These are phyloP conservation scores for Cylas formicarius DNA, from an alignment of 1,140 invertebrate species.

Conservation along the genomic window DNA sequence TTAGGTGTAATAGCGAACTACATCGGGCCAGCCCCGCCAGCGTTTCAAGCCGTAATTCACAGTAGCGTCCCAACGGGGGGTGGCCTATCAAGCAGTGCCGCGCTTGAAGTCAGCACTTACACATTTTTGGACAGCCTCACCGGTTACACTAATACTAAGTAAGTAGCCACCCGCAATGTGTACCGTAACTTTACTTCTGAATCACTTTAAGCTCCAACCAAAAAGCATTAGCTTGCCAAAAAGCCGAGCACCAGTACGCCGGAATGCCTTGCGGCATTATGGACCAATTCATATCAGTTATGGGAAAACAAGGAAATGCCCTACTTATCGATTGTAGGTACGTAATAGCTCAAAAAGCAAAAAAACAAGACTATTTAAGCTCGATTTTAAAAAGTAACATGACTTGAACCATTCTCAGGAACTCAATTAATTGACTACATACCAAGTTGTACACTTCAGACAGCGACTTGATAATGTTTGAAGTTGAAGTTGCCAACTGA, in stretches of 20 bases:
- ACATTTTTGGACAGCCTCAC: slow-evolving; percentile 75
- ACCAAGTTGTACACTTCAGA: too few relatives aligned
- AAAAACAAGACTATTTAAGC: too few relatives aligned
- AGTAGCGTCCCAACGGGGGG: slow-evolving; percentile 80
- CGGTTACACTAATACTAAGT: slow-evolving; percentile 43
- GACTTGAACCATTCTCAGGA: too few relatives aligned
- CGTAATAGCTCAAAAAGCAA: too few relatives aligned
- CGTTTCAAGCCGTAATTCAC: slow-evolving; percentile 73
- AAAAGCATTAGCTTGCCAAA: slow-evolving; percentile 80
- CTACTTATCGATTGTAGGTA: slow-evolving; percentile 83
- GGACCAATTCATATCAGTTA: slow-evolving; percentile 88
- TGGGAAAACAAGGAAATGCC: slow-evolving; percentile 70
- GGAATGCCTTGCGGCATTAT: slow-evolving; percentile 91
- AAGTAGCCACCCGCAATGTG: slow-evolving; percentile 25
- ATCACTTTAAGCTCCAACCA: slow-evolving; percentile 47
- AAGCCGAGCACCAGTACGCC: slow-evolving; percentile 85
- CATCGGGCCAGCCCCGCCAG: slow-evolving; percentile 54
- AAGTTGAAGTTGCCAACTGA: too few relatives aligned
- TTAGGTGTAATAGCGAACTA: slow-evolving; percentile 71
- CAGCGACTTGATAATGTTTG: too few relatives aligned
- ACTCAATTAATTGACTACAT: too few relatives aligned
- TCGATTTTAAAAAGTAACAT: too few relatives aligned
- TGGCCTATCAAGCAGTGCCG: slow-evolving; percentile 86
- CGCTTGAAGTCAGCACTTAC: slow-evolving; percentile 80
- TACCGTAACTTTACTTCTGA: not conserved